Base-by-base conservation (phyloP, 2,797 vertebrate genomes). In the Rhodeus uyekii region DNA sequence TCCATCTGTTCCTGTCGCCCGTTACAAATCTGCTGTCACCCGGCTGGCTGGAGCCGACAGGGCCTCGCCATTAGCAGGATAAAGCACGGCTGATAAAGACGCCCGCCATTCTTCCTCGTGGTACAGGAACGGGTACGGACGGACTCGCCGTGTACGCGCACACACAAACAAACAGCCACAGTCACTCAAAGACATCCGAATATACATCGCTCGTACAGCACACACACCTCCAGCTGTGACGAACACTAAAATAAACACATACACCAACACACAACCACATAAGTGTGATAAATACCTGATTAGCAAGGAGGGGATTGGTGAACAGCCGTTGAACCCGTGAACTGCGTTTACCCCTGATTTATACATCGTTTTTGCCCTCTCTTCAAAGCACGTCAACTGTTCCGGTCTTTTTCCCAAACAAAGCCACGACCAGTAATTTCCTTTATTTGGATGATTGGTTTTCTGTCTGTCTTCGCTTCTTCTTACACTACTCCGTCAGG, bases 21-120 rank as follows among this genome's bases (percentile, higher is more conserved):
- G 92, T 95, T 96, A 96, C 95, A 96, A 96, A 96, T 96, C 94
- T 95, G 92, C 93, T 96, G 95, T 96, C 95, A 96, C 94, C 94
- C 93, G 92, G 93, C 92, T 94, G 91, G 85, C 93, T 91, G 94
- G 93, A 92, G 94, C 95, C 92, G 92, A 93, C 94, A 93, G 86
- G 76, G 93, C 88, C 68, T 74, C 80, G 87, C 92, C 93, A 94
- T 95, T 95, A 95, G 92, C 58, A 86, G 76, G 90, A 90, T 93
- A 93, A 92, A 91, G 90, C 91, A 65, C 88, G 67, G 68, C 80
- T 81, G 78, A 88, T 86, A 88, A 84, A 88, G 78, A 83, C 69
- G 67, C 79, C 67, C 38, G 71, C 78, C 79, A 78, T 83, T 94
- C 96, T 95, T 94, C 95, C 93, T 94, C 90, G 80, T 63, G 74